Conservation (phyloP, 2,113 vertebrate genomes). For the Bubalus kerabau region DNA sequence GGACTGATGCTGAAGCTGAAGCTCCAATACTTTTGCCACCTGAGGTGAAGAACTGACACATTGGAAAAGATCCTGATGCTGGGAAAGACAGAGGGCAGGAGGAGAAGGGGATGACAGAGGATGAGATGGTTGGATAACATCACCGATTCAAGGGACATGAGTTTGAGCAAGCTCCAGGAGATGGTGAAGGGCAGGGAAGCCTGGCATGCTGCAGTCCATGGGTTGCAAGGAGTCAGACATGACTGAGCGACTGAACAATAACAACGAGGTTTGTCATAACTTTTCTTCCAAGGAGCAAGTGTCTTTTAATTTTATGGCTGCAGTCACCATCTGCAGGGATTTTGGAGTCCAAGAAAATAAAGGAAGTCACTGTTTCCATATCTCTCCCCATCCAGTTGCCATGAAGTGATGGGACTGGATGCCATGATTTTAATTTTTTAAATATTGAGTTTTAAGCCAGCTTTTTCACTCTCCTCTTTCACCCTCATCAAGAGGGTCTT, state of each 20-base stretch:
- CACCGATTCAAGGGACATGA: background rate
- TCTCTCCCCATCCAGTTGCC: background rate
- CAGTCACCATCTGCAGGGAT: background rate
- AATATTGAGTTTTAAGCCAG: background rate
- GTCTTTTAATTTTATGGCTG: background rate
- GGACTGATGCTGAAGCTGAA: background rate
- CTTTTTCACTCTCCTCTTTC: background rate
- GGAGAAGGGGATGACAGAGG: background rate
- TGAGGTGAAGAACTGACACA: background rate
- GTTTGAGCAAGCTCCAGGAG: background rate
- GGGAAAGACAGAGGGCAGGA: background rate
- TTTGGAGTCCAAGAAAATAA: background rate
- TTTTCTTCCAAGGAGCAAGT: background rate
- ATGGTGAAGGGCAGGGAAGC: background rate
- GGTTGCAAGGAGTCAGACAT: background rate
- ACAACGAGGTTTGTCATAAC: background rate
- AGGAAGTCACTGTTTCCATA: background rate
- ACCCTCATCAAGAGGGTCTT: background rate
- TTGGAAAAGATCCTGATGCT: background rate
- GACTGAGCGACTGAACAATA: background rate
- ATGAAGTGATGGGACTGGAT: background rate
- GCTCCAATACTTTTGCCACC: background rate
- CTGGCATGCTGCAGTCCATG: background rate
- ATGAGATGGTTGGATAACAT: background rate
- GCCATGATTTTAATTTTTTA: background rate